Base-by-base conservation (phyloP, 2,888 invertebrate genomes). In the Pinctada fucata region DNA sequence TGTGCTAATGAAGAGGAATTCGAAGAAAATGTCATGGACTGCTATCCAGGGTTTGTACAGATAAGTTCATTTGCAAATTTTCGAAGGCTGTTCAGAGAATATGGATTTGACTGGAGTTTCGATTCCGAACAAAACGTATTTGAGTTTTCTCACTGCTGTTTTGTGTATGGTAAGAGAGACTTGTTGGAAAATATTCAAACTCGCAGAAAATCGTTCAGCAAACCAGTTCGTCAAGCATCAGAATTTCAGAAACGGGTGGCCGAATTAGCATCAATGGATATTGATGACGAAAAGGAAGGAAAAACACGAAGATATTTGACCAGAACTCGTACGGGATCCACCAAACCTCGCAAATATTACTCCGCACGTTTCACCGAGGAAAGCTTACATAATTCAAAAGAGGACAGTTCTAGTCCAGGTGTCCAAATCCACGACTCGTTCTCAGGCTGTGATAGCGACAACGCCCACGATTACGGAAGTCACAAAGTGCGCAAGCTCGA, bases 21-120 rank as follows among this genome's bases (percentile, higher is more conserved):
- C 72, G 91, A 90, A 78, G 80, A 84, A 2, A 82, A 85, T 50
- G 89, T 91, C 8, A 88, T 90, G 89, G 80, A 80, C 48, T 77
- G 83, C 45, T 89, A 91, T 75, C 91, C 91, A 2, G 90, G 90
- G 8, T 90, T 91, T 79, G 87, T 91, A 4, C 89, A 90, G 80
- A 91, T 91, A 70, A 82, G 89, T 8, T 81, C 88, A 4, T 90
- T 91, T 80, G 82, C 86, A 64, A 91, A 91, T 76, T 84, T 91
- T 3, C 83, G 90, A 16, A 85, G 91, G 67, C 88, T 91, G 47
- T 89, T 91, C 76, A 84, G 91, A 65, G 90, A 91, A 78, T 91
- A 91, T 83, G 88, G 88, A 13, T 91, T 91, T 80, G 84, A 86
- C 50, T 90, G 90, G 89, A 75, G 69, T 16, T 72, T 86, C 3